These are phyloP conservation scores for Cygnus atratus DNA, from an alignment of 2,113 vertebrate genomes.

Conservation along the genomic window DNA sequence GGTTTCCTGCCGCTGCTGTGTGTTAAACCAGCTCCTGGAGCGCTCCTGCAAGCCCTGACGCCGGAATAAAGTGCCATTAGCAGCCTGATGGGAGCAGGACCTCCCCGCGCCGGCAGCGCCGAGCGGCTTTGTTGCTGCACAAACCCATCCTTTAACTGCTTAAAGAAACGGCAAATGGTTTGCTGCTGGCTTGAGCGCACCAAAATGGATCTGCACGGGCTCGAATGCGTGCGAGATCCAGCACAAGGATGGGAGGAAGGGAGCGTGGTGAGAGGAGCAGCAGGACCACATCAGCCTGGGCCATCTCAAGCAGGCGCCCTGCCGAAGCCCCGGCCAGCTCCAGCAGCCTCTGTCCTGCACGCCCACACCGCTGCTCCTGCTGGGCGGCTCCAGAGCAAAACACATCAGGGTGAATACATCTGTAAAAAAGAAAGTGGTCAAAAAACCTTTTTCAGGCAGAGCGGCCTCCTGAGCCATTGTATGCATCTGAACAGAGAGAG, in stretches of 20 bases:
- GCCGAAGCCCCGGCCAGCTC: background rate
- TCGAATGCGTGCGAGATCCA: background rate
- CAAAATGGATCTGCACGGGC: background rate
- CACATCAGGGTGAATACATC: background rate
- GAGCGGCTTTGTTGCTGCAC: background rate
- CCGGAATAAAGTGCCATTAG: background rate
- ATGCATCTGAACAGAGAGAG: background rate
- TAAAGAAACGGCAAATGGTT: background rate
- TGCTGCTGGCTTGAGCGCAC: background rate
- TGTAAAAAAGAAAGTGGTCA: accelerated
- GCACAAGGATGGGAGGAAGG: background rate
- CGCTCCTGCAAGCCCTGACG: accelerated
- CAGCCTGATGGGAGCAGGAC: background rate
- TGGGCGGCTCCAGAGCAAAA: background rate
- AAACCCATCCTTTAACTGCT: background rate
- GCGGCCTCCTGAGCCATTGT: background rate
- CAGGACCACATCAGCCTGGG: background rate
- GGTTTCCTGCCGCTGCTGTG: background rate
- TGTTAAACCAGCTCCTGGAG: background rate
- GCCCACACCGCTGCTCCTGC: background rate
- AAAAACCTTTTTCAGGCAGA: background rate
- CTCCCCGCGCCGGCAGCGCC: background rate
- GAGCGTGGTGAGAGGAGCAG: background rate
- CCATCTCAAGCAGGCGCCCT: background rate
- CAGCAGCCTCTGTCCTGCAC: background rate